These are phyloP conservation scores for Drosophila oshimai DNA, from an alignment of 1,140 invertebrate genomes.

Conservation along the genomic window DNA sequence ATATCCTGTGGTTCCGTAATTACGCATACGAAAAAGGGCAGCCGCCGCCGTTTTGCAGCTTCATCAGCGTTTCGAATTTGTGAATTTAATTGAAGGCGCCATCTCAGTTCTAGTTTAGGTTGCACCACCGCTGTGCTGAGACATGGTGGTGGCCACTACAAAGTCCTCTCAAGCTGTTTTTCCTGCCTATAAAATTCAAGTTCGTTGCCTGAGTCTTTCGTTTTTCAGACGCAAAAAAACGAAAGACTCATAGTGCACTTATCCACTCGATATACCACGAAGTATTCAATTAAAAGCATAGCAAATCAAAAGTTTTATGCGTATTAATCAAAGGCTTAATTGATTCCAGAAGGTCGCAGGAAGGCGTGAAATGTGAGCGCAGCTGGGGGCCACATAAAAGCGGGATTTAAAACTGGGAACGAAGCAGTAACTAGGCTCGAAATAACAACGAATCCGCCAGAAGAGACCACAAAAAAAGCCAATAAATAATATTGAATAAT, in stretches of 20 bases:
- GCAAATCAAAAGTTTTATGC: constrained; percentile 54
- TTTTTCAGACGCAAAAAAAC: background rate
- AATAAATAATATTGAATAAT: too few species aligned
- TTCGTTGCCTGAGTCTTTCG: constrained; percentile 28
- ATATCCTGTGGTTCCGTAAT: constrained; percentile 40
- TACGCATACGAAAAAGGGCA: background rate
- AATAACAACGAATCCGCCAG: background rate
- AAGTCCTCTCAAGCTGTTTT: constrained; percentile 12
- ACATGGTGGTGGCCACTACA: background rate
- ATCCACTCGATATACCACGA: background rate
- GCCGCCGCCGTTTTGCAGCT: background rate
- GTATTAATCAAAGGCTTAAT: constrained; percentile 58
- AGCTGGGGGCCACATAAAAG: background rate
- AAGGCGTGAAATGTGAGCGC: constrained; percentile 47
- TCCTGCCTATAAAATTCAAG: background rate
- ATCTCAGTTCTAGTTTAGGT: background rate
- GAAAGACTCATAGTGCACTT: background rate
- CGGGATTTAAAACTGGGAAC: background rate
- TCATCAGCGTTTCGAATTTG: constrained; percentile 19
- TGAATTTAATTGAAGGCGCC: constrained; percentile 65
- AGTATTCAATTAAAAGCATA: constrained; percentile 57
- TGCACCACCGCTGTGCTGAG: constrained; percentile 2
- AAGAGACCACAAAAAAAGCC: background rate
- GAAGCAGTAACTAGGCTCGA: background rate
- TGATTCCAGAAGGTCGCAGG: constrained; percentile 39